A percentile compares a stretch with the other conserved stretches of the same genome.
Conservation (phyloP, 1,140 invertebrate genomes). For the Aleiodes sp. region DNA sequence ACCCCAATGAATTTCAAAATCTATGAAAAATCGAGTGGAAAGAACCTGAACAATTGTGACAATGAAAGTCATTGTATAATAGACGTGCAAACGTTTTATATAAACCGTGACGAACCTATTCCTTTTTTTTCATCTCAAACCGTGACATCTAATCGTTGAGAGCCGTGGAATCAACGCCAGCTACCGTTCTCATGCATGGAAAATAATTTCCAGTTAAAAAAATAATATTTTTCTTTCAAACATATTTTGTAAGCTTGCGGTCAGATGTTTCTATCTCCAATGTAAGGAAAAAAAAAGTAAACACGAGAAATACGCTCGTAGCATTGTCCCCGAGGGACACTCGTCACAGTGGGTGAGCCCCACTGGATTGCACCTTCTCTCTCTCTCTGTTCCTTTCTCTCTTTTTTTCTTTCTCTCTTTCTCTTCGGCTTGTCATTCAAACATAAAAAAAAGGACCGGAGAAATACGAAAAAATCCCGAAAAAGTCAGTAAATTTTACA, state of each 20-base stretch:
- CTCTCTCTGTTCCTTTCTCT: neutral
- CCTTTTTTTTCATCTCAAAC: neutral
- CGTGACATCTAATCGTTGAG: neutral
- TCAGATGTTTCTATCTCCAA: neutral
- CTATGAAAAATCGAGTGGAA: too few species aligned
- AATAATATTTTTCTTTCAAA: too few species aligned
- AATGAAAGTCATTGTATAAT: neutral
- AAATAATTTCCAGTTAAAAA: too few species aligned
- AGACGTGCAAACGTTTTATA: neutral
- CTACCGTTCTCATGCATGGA: too few species aligned
- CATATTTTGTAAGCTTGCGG: neutral
- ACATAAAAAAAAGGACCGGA: neutral
- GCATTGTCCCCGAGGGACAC: neutral
- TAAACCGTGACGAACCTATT: neutral
- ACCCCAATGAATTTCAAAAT: too few species aligned
- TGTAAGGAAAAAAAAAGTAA: neutral
- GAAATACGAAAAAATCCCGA: conserved; percentile 7
- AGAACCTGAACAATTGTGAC: too few species aligned
- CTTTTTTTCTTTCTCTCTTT: too few species aligned
- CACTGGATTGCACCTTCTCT: neutral
- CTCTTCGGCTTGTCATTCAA: neutral
- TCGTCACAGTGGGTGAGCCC: neutral
- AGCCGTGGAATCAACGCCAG: neutral
- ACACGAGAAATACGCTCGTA: neutral
- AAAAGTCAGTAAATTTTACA: conserved; percentile 10